phyloP scores from a whole-genome alignment of 1,140 invertebrate genomes.

The Drosophila athabasca region DNA sequence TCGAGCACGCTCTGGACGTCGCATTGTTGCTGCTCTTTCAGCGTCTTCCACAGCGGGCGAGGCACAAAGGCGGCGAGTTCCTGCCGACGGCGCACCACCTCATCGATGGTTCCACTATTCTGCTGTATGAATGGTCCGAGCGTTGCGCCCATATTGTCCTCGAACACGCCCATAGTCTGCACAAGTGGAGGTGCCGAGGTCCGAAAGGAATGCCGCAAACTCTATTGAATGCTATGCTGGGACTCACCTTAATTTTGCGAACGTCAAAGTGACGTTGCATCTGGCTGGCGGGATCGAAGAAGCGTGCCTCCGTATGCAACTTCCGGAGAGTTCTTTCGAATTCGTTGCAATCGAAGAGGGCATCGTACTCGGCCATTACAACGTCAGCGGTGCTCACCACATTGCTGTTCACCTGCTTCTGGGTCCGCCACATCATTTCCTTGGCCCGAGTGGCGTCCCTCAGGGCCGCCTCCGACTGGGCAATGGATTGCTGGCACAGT shows the following conservation, averaged over 20 bases:
- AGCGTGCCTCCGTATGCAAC: constrained; percentile 17
- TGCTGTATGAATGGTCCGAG: constrained; percentile 35
- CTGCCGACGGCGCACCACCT: background rate
- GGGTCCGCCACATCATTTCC: background rate
- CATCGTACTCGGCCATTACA: constrained; percentile 26
- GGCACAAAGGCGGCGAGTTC: background rate
- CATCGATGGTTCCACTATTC: constrained; percentile 5
- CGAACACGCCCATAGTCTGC: constrained; percentile 29
- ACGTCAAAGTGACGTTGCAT: background rate
- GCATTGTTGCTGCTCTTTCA: constrained; percentile 43
- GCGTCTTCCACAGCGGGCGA: constrained; percentile 57
- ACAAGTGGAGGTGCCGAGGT: background rate
- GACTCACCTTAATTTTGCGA: constrained; percentile 25
- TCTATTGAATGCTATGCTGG: too few relatives aligned
- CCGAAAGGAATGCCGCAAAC: too few relatives aligned
- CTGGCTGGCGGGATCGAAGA: background rate
- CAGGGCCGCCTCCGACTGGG: constrained; percentile 21
- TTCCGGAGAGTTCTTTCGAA: constrained; percentile 39
- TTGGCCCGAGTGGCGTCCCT: constrained; percentile 31
- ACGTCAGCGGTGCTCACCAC: background rate
- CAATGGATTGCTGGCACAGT: constrained; percentile 20
- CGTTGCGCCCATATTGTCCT: constrained; percentile 33
- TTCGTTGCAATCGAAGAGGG: constrained; percentile 43
- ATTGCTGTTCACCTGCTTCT: background rate
- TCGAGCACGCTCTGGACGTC: constrained; percentile 65